phyloP scores from a whole-genome alignment of 2,113 vertebrate species.

The Vidua chalybeata region DNA sequence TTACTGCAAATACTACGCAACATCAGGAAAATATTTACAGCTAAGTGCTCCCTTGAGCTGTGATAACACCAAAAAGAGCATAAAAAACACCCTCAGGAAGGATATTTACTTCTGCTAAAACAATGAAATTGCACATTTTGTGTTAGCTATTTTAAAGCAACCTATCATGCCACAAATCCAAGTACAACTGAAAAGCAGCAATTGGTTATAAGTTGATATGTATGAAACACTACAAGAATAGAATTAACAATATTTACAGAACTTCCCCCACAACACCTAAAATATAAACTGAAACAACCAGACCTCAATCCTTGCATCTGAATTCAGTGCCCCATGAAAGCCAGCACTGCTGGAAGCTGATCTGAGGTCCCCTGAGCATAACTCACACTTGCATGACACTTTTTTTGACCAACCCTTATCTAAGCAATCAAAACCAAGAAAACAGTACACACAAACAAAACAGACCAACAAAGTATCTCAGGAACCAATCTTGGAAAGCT shows the following conservation, averaged over 20 bases:
- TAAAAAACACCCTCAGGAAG: not conserved
- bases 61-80: not conserved
- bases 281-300: conserved; percentile 27
- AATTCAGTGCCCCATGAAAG: not conserved
- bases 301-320: not conserved
- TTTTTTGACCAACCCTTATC: not conserved
- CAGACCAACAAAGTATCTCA: not conserved
- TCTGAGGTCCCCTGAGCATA: not conserved
- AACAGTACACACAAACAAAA: conserved; percentile 1
- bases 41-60: not conserved
- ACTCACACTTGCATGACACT: not conserved
- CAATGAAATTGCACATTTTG: not conserved
- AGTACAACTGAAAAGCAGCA: not conserved
- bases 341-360: not conserved
- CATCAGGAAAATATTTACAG: not conserved
- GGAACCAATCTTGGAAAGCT: not conserved
- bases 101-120: not conserved
- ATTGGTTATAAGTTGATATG: fast-evolving
- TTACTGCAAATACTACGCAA: not conserved
- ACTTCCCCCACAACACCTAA: conserved; percentile 5
- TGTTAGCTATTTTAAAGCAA: not conserved
- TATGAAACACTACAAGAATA: not conserved
- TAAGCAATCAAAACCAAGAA: not conserved
- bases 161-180: not conserved
- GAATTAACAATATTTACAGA: not conserved